Percentiles rank a stretch among this genome's conserved stretches.
Conservation (phyloP, 2,888 invertebrate genomes). For the Dicycla oo region DNA sequence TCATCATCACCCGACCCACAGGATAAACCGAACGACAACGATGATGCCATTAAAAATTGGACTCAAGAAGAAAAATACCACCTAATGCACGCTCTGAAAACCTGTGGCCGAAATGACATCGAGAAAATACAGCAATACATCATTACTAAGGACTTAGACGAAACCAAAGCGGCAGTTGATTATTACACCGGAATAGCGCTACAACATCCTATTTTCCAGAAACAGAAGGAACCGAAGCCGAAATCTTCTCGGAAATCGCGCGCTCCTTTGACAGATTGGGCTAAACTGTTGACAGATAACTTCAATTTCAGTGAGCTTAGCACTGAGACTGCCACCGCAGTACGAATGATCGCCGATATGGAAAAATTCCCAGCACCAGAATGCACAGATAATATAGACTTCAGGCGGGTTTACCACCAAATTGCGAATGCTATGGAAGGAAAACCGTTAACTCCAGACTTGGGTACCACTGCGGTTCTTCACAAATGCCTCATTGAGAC, state of each 20-base stretch:
- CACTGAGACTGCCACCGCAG: conserved; percentile 78
- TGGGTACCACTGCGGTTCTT: conserved; percentile 69
- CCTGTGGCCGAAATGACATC: conserved; percentile 69
- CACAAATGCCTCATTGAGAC: conserved; percentile 75
- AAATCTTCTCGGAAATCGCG: conserved; percentile 47
- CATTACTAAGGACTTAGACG: conserved; percentile 70
- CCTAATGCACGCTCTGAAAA: conserved; percentile 74
- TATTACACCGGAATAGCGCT: conserved; percentile 72
- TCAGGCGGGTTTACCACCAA: conserved; percentile 78
- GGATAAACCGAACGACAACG: conserved; percentile 1
- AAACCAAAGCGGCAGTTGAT: conserved; percentile 73
- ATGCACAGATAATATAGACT: conserved; percentile 76
- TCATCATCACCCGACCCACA: neutral
- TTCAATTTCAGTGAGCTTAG: conserved; percentile 74
- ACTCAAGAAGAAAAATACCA: conserved; percentile 78
- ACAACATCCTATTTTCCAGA: conserved; percentile 51
- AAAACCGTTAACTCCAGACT: conserved; percentile 74
- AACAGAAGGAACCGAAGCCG: neutral
- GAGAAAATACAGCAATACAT: conserved; percentile 69
- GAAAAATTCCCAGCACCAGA: conserved; percentile 76
- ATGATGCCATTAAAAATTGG: conserved; percentile 72
- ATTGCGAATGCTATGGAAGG: conserved; percentile 85
- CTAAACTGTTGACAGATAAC: conserved; percentile 76
- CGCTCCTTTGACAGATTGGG: conserved; percentile 79
- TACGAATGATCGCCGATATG: conserved; percentile 82